These are phyloP conservation scores for Drosophila sucinea DNA, from an alignment of 1,140 invertebrate genomes.

Conservation along the genomic window DNA sequence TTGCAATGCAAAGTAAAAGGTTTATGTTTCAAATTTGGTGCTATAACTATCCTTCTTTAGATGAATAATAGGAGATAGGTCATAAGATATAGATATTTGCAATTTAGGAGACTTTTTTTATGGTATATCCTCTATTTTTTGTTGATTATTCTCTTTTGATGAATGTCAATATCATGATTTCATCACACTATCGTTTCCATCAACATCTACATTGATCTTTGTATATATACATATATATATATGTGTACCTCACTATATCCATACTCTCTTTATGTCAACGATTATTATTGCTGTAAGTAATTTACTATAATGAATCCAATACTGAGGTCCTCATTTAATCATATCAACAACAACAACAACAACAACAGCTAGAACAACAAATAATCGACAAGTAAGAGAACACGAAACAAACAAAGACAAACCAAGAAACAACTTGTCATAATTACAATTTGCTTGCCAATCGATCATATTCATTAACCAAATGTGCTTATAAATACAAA, in stretches of 20 bases:
- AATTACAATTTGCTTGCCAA: background rate
- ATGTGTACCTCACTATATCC: background rate
- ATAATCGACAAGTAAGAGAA: conserved; percentile 10
- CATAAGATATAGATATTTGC: no score
- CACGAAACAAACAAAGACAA: conserved; percentile 3
- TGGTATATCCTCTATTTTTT: no score
- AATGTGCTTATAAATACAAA: background rate
- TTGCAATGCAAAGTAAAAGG: no score
- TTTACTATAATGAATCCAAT: conserved; percentile 56
- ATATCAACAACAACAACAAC: conserved; percentile 23
- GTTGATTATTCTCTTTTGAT: no score
- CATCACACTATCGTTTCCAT: background rate
- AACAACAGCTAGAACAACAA: conserved; percentile 42
- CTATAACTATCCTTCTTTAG: no score
- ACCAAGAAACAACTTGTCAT: background rate
- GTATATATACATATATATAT: background rate
- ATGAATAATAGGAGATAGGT: no score
- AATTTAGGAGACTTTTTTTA: no score
- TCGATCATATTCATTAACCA: background rate
- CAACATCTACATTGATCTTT: background rate
- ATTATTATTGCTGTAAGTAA: conserved; percentile 52
- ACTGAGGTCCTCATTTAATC: conserved; percentile 53
- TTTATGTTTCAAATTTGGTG: no score
- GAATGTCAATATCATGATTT: no score
- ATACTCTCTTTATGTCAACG: conserved; percentile 38